Evolutionary conservation across 2,113 vertebrate species (phyloP).

Genomic region (Alethe castanea): DNA sequence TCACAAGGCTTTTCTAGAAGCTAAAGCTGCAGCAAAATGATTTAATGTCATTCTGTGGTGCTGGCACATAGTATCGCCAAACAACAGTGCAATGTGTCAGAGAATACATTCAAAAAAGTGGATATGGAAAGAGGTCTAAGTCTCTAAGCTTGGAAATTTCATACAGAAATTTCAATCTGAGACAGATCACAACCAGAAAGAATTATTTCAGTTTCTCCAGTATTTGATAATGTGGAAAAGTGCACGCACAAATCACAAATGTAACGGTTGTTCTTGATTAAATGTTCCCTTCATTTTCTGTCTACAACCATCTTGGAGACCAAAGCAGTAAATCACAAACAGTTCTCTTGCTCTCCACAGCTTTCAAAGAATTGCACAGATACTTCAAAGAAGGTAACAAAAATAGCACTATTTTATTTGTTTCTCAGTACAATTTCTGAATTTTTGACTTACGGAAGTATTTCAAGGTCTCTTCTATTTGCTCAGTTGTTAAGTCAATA

Average conservation of each 20-base stretch:
- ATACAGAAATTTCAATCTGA: not conserved
- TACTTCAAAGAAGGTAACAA: not conserved
- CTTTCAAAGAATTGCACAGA: not conserved
- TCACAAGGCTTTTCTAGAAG: not conserved
- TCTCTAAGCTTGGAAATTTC: not conserved
- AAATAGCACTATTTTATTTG: not conserved
- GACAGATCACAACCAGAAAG: not conserved
- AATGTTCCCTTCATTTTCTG: not conserved
- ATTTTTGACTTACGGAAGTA: conserved; percentile 90
- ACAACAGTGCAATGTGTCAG: not conserved
- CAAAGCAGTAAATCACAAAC: not conserved
- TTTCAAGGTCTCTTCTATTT: conserved; percentile 97
- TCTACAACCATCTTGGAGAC: not conserved
- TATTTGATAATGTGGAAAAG: not conserved
- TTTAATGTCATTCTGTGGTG: not conserved
- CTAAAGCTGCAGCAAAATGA: not conserved
- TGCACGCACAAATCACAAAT: not conserved
- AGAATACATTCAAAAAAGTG: not conserved
- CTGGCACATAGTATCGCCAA: not conserved
- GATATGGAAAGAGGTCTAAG: not conserved
- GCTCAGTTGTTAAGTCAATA: conserved; percentile 91
- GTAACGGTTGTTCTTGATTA: not conserved
- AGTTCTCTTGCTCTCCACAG: not conserved
- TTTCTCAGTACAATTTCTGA: not conserved
- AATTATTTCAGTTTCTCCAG: not conserved